Conservation (phyloP, 2,113 vertebrate species). For the Diglossa brunneiventris region DNA sequence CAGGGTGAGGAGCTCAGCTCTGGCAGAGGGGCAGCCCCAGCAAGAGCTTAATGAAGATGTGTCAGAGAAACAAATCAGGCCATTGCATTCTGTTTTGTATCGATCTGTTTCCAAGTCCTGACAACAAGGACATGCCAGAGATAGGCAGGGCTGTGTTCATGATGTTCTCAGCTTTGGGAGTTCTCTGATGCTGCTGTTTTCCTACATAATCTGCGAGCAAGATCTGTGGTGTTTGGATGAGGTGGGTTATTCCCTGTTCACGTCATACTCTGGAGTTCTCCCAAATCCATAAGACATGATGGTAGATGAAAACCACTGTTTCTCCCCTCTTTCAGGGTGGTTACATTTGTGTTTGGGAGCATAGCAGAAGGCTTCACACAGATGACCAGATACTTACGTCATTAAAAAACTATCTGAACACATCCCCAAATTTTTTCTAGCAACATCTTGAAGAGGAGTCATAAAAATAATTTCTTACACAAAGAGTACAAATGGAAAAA, state of each 20-base stretch:
- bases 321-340: neutral
- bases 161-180: slow-evolving; percentile 35
- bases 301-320: neutral
- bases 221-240: neutral
- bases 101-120: neutral
- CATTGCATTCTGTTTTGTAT: neutral
- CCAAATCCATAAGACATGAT: neutral
- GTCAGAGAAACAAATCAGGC: neutral
- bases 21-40: neutral
- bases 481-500: neutral
- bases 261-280: slow-evolving; percentile 16
- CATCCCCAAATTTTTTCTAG: neutral
- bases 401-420: neutral
- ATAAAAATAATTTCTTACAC: neutral
- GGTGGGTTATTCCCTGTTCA: neutral
- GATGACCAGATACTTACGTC: neutral
- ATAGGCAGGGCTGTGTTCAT: slow-evolving; percentile 15
- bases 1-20: rapidly evolving
- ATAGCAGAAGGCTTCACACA: neutral
- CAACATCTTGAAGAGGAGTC: neutral
- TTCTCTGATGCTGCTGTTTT: neutral
- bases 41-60: neutral
- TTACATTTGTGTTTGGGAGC: neutral
- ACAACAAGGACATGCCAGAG: slow-evolving; percentile 20
- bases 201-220: slow-evolving; percentile 1